Percentiles rank a stretch among this genome's conserved stretches.
Conservation (phyloP, 2,113 vertebrate genomes). For the Holacanthus passer region DNA sequence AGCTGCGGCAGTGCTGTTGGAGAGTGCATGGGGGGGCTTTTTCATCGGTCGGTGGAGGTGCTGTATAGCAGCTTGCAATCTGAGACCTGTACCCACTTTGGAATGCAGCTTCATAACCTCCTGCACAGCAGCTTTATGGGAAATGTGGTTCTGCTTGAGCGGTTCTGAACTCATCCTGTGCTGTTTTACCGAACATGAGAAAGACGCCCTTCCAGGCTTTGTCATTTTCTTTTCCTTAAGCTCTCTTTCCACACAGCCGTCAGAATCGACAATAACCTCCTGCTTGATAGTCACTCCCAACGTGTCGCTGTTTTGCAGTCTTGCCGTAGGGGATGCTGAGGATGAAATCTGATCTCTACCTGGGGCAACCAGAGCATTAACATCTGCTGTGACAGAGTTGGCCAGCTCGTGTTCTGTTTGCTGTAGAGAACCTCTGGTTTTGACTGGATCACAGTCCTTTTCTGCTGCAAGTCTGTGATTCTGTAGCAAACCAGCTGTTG, state of each 20-base stretch:
- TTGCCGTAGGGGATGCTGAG: constrained; percentile 33
- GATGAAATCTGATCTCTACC: constrained; percentile 49
- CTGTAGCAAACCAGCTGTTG: constrained; percentile 39
- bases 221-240: constrained; percentile 19
- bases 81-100: constrained; percentile 53
- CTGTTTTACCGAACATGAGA: constrained; percentile 47
- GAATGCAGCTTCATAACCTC: constrained; percentile 56
- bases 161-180: constrained; percentile 47
- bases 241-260: constrained; percentile 53
- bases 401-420: constrained; percentile 1
- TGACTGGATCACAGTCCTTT: constrained; percentile 38
- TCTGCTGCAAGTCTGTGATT: constrained; percentile 37
- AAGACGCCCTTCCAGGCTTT: constrained; percentile 21
- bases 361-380: constrained; percentile 14
- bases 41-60: constrained; percentile 65
- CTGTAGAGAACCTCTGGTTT: constrained; percentile 19
- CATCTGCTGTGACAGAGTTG: constrained; percentile 35
- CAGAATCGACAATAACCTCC: constrained; percentile 73
- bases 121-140: constrained; percentile 52
- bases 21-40: constrained; percentile 49
- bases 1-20: constrained; percentile 13
- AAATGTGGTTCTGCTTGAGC: constrained; percentile 52
- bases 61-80: constrained; percentile 59
- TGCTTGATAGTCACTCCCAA: constrained; percentile 75
- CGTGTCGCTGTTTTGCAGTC: constrained; percentile 27